Base-by-base conservation (phyloP, 30 jellyfish, hydroid and myxozoan species). In the Pseudorhiza aurosa region DNA sequence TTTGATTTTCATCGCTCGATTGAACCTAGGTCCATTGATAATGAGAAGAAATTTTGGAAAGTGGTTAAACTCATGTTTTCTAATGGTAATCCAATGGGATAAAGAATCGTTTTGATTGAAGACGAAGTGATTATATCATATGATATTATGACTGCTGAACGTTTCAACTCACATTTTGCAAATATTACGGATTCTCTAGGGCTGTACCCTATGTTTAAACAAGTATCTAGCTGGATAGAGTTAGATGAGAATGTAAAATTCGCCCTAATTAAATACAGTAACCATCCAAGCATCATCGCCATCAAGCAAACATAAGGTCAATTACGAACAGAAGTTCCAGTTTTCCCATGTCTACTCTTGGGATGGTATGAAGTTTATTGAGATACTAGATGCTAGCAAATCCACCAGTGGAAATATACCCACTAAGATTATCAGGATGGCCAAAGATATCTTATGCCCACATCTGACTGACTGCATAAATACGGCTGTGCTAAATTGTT, bases 371-470 rank as follows among this genome's bases (percentile, higher is more conserved):
- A 25, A 68, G 36, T 11, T 15, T 1, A 24, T 68, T 28, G 68
- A 68, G 40, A 28, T 47, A 46, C 65, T 68, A 4, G 83, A 68
- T 43, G 28, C 83, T 15, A 40, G 63, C 63, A 39, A 68, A 46
- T 68, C 83, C 15, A 68, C 65, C 83, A 68, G 83, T 7, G 83
- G 67, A 68, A 42, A 39, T 68, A 68, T 68, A 68, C 68, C 68
- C 45, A 47, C 43, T 24, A 68, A 68, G 65, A 68, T 39, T 39
- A 10, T 43, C 65, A 68, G 19, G 65, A 42, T 22, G 40, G 53
- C 29, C 65, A 68, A 68, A 68, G 83, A 68, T 5, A 68, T 21
- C 65, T n/a, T 68, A 39, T 45, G 65, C 68, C 83, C 83, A 47
- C 12, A 68, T 42, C 65, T 68, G 44, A 68, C 83, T 39, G 68